These are phyloP conservation scores for Nicator chloris DNA, from an alignment of 2,113 vertebrate species.

Conservation along the genomic window DNA sequence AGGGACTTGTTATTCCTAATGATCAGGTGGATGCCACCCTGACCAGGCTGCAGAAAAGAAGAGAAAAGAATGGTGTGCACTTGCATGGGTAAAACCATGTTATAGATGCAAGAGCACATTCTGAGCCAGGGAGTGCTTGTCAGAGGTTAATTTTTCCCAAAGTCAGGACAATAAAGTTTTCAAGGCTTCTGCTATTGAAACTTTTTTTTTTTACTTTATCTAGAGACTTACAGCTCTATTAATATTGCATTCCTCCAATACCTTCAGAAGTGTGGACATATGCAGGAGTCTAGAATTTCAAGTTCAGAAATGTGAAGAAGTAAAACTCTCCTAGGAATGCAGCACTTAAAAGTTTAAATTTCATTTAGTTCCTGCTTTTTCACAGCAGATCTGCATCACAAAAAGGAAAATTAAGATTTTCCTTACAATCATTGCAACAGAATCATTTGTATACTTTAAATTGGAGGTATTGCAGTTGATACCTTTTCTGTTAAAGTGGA, in stretches of 20 bases:
- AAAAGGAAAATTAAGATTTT: not conserved
- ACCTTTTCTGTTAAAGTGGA: not conserved
- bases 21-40: not conserved
- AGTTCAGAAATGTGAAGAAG: not conserved
- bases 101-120: not conserved
- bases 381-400: not conserved
- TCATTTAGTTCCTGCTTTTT: not conserved
- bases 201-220: not conserved
- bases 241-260: not conserved
- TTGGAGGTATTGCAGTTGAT: not conserved
- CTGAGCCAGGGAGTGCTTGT: not conserved
- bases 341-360: not conserved
- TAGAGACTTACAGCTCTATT: not conserved
- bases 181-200: not conserved
- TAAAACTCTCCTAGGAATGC: not conserved
- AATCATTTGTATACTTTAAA: not conserved
- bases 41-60: not conserved
- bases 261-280: not conserved
- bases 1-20: not conserved
- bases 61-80: not conserved
- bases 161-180: not conserved
- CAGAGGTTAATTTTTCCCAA: not conserved
- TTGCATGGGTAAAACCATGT: not conserved
- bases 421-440: not conserved
- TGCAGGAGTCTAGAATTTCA: not conserved